phyloP scores from a whole-genome alignment of 2,113 vertebrate genomes.

The Sprattus sprattus region DNA sequence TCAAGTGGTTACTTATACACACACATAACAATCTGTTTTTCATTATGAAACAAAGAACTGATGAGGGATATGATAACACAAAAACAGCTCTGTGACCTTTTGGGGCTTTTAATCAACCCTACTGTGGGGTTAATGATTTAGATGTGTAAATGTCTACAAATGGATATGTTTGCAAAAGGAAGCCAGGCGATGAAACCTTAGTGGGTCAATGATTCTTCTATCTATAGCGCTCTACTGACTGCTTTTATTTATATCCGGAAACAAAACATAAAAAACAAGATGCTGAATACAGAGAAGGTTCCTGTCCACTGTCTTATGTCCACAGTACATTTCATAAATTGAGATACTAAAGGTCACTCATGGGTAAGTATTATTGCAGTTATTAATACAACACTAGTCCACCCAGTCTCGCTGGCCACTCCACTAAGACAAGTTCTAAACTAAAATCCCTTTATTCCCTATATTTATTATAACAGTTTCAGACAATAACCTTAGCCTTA shows the following conservation, averaged over 20 bases:
- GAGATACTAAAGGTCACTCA: not conserved
- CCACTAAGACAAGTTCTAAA: no score
- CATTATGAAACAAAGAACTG: not conserved
- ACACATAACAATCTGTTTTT: not conserved
- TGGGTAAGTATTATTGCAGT: not conserved
- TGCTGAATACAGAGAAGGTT: not conserved
- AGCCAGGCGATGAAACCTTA: not conserved
- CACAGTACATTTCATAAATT: not conserved
- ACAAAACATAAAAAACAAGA: not conserved
- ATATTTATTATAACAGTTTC: no score
- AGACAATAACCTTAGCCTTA: no score
- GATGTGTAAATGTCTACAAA: not conserved
- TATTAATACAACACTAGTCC: not conserved
- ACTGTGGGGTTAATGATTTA: not conserved
- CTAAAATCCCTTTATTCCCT: no score
- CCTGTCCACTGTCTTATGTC: not conserved
- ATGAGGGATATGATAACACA: not conserved
- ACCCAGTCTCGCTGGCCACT: no score
- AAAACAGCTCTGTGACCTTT: not conserved
- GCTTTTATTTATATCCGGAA: not conserved
- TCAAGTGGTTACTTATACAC: not conserved
- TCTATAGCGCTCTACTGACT: not conserved
- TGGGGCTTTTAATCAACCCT: not conserved
- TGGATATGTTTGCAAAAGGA: not conserved
- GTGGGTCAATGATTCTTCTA: not conserved